Conservation (phyloP, 2,888 invertebrate species). For the Trissolcus japonicus region DNA sequence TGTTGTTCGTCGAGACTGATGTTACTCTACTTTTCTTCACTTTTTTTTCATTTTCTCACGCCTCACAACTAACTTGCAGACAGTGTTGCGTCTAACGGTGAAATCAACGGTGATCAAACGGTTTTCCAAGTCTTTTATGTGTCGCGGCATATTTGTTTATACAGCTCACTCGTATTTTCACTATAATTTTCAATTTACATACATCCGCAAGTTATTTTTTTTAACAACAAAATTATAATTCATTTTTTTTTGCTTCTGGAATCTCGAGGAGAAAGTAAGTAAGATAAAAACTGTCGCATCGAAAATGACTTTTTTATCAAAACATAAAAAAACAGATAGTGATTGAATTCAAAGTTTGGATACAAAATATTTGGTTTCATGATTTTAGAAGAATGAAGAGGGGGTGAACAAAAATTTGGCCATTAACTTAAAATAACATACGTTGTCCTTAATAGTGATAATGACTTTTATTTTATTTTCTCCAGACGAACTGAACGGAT, state of each 20-base stretch:
- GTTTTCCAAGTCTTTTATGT: slow-evolving; percentile 29
- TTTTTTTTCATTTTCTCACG: slow-evolving; percentile 38
- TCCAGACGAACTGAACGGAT: not conserved
- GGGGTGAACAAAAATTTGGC: no score
- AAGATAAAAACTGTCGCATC: no score
- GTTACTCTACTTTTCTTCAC: slow-evolving; percentile 38
- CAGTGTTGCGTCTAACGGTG: slow-evolving; percentile 33
- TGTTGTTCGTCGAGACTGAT: not conserved
- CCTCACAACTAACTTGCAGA: slow-evolving; percentile 17
- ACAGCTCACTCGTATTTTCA: not conserved
- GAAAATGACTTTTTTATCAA: no score
- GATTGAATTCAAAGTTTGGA: no score
- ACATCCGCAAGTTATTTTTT: not conserved
- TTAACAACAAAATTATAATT: not conserved
- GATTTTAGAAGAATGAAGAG: no score
- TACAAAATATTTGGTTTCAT: no score
- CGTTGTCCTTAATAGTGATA: no score
- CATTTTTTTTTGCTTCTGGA: not conserved
- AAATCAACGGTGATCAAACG: slow-evolving; percentile 47
- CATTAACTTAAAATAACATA: no score
- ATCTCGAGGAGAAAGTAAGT: no score
- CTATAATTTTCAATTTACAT: no score
- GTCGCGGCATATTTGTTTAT: slow-evolving; percentile 33
- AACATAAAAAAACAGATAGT: no score
- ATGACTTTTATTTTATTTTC: not conserved